These are phyloP conservation scores for Oophaga pumilio DNA, from an alignment of 2,113 vertebrate genomes.

Conservation along the genomic window DNA sequence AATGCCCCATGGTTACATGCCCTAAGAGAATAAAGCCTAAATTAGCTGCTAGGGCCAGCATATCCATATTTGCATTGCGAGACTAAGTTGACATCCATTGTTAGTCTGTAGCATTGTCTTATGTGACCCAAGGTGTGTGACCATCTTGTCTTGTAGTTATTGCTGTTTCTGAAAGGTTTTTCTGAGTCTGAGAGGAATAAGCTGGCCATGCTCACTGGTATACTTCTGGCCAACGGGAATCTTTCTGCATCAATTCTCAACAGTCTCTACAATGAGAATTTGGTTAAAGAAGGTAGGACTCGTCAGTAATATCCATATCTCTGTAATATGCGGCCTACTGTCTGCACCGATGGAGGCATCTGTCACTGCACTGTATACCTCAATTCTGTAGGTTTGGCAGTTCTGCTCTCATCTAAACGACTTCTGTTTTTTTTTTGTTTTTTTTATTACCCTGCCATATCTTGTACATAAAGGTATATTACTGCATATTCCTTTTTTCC, in stretches of 20 bases:
- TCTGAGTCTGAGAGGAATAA: constrained; percentile 98
- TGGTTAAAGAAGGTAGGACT: constrained; percentile 92
- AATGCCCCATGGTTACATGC: too few species aligned
- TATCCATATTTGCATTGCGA: too few species aligned
- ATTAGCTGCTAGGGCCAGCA: too few species aligned
- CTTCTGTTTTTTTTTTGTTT: too few species aligned
- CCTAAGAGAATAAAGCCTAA: too few species aligned
- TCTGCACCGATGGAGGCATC: too few species aligned
- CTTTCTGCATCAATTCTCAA: constrained; percentile 94
- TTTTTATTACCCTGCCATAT: neutral
- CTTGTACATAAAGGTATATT: neutral
- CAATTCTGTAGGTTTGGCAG: too few species aligned
- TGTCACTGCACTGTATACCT: too few species aligned
- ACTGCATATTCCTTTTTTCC: neutral
- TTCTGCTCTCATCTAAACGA: too few species aligned
- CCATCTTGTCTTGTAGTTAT: constrained; percentile 75
- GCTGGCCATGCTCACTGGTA: constrained; percentile 95
- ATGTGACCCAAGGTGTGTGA: neutral
- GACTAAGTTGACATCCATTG: too few species aligned
- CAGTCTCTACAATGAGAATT: constrained; percentile 97
- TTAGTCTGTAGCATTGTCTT: neutral
- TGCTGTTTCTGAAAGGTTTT: constrained; percentile 98
- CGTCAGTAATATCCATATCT: too few species aligned
- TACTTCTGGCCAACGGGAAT: constrained; percentile 94
- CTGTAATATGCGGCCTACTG: too few species aligned